Percentiles rank a stretch among this genome's conserved stretches.
phyloP scores from a whole-genome alignment of 2,797 vertebrate species.

The Somateria mollissima region DNA sequence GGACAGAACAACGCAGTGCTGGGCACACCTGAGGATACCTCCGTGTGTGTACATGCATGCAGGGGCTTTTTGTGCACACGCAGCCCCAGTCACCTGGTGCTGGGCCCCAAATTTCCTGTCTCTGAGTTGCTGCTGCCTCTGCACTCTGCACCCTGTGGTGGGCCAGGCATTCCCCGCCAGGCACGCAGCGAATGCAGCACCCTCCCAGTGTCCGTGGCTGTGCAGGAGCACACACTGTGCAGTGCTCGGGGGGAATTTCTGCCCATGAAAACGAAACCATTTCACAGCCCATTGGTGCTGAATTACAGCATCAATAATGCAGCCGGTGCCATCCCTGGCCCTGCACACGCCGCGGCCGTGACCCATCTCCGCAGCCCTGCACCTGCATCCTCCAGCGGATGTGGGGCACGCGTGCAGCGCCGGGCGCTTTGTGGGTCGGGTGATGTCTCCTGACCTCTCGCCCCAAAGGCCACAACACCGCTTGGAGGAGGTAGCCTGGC shows the following conservation, averaged over 20 bases:
- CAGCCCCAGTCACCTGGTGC: background rate
- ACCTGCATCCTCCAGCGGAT: too few relatives aligned
- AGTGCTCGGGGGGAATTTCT: background rate
- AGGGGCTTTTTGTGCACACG: background rate
- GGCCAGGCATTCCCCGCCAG: background rate
- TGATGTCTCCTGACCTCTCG: too few relatives aligned
- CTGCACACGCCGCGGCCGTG: fast-evolving
- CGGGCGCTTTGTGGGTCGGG: background rate
- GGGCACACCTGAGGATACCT: background rate
- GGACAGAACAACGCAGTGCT: too few relatives aligned
- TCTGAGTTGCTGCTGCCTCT: background rate
- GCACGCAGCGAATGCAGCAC: background rate
- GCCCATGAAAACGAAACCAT: background rate
- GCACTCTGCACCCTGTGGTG: background rate
- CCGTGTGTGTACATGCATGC: fast-evolving
- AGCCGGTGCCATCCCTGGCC: fast-evolving
- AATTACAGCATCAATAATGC: background rate
- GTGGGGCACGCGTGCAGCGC: background rate
- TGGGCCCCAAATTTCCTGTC: background rate
- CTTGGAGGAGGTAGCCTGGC: too few relatives aligned
- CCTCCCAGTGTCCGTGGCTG: background rate
- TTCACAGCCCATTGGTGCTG: background rate
- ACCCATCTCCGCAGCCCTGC: background rate
- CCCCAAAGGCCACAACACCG: too few relatives aligned
- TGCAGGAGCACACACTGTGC: background rate